Base-by-base conservation (phyloP, 2,113 vertebrate species). In the Cephalopterus ornatus region DNA sequence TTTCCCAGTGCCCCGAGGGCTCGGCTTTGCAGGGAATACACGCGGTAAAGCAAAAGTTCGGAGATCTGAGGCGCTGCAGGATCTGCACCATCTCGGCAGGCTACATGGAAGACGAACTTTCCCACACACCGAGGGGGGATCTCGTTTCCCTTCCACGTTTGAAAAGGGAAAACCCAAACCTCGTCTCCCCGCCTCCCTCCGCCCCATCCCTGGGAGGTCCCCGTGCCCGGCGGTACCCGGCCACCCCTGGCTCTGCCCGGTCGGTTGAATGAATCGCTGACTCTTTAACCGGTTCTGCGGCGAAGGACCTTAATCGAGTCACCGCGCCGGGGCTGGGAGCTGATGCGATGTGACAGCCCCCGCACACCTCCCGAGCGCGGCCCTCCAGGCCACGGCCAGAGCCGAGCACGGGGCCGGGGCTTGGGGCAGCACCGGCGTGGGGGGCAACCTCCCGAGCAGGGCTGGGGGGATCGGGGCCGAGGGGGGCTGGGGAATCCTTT, bases 291-390 rank as follows among this genome's bases (percentile, higher is more conserved):
- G 75, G 52, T 56, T 93, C 89, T 71, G 92, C 62, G 23, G 93
- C 24, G 1, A 92, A 81, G 91, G 94, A 72, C 77, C 81, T 84
- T 75, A 47, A 35, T 18, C 39, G 85, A 77, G 94, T 85, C 41
- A 58, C 49, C 3, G 49, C 73, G 41, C 70, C 13, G 35, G 80
- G 79, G 62, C 73, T 0, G 15, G 68, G 91, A 81, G 81, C 88
- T 97, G 96, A 97, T 97, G 92, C 5, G 92, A 89, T 95, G 94
- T 96, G 97, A 97, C 96, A 97, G 97, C 83, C 17, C 85, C 90
- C 77, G 42, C 86, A 72, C 96, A 95, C 90, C 96, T 91, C 95
- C 91, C 26, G 42, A 52, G 3, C 5, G 14, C 33, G 0, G 56
- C 10, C 2, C 96, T 42, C 2, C 12, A n/a, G 94, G 95, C 94